A percentile compares a stretch with the other conserved stretches of the same genome.
Conservation (phyloP, 2,888 invertebrate genomes). For the Piscicola geometra region DNA sequence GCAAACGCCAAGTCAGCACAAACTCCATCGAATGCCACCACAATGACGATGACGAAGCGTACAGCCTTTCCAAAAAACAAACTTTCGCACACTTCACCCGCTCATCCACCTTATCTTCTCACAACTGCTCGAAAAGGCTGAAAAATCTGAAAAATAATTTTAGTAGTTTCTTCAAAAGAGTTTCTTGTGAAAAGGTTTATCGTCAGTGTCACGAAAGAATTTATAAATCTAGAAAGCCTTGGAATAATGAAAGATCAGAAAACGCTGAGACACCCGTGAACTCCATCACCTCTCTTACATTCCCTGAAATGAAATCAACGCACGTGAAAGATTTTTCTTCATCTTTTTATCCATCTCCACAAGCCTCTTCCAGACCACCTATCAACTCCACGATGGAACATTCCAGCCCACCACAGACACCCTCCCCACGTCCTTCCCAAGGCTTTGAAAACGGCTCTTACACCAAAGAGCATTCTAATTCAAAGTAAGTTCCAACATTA, state of each 20-base stretch:
- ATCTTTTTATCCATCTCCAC: neutral
- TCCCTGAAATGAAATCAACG: conserved; percentile 9
- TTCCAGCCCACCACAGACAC: no score
- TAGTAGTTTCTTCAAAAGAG: neutral
- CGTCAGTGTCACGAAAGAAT: neutral
- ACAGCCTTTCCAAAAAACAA: no score
- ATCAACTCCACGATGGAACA: neutral
- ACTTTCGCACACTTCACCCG: no score
- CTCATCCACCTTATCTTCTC: no score
- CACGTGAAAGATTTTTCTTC: neutral
- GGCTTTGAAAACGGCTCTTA: no score
- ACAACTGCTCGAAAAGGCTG: neutral
- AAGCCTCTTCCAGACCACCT: neutral
- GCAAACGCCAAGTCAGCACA: no score
- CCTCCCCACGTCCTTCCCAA: no score
- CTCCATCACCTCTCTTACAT: conserved; percentile 1
- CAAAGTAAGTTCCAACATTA: no score
- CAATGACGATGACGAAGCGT: no score
- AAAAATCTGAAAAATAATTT: neutral
- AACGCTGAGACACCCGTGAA: neutral
- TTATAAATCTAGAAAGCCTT: neutral
- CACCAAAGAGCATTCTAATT: no score
- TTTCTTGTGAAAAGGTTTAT: neutral
- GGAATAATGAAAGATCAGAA: neutral
- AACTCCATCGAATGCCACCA: no score